Percentiles rank a stretch among this genome's conserved stretches.
Conservation (phyloP, 64 coral and sea anemone species). For the Dendrophyllia cribrosa region DNA sequence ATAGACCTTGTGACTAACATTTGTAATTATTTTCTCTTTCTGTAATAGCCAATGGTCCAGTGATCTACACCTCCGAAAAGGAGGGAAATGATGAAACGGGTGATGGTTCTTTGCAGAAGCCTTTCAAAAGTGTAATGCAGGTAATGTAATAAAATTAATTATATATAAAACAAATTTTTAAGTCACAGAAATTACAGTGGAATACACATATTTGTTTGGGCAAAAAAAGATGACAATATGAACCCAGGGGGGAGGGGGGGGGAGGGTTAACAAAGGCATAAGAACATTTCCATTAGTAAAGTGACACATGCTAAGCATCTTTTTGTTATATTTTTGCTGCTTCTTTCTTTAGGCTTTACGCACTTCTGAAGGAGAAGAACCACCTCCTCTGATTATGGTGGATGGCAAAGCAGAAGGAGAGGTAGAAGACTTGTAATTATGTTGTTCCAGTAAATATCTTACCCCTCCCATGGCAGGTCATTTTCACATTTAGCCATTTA, state of each 20-base stretch:
- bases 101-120: constrained; percentile 89
- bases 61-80: constrained; percentile 95
- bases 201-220: neutral
- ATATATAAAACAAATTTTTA: too few species aligned
- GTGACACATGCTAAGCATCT: too few species aligned
- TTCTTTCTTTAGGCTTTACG: constrained; percentile 68
- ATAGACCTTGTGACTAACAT: too few species aligned
- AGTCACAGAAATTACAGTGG: too few species aligned
- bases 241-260: too few species aligned
- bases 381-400: constrained; percentile 91
- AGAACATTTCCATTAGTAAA: too few species aligned
- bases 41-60: constrained; percentile 78
- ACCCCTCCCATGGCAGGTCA: too few species aligned
- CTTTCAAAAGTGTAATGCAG: constrained; percentile 93
- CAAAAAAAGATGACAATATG: too few species aligned
- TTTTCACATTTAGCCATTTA: too few species aligned
- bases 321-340: neutral
- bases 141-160: constrained; percentile 20
- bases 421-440: constrained; percentile 20
- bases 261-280: too few species aligned
- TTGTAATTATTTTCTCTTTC: neutral
- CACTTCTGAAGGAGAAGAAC: constrained; percentile 62
- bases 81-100: constrained; percentile 90
- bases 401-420: constrained; percentile 90
- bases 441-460: too few species aligned